phyloP scores from a whole-genome alignment of 2,888 invertebrate genomes.

The Enchytraeus crypticus region DNA sequence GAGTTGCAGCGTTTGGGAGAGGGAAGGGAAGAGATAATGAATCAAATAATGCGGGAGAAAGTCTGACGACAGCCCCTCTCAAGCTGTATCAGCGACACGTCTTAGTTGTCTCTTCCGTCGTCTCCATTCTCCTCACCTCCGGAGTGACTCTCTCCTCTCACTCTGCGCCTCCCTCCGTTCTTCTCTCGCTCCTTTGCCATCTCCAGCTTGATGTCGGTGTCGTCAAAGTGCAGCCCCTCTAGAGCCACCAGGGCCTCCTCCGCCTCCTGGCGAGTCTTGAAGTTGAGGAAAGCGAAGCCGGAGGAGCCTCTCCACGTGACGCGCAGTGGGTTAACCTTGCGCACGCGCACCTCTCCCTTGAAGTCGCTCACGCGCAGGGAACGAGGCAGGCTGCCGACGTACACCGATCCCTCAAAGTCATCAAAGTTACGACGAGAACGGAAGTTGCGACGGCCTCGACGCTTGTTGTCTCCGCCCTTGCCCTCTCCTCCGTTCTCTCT shows the following conservation, averaged over 20 bases:
- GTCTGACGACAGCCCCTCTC: no score
- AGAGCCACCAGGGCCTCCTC: slow-evolving; percentile 38
- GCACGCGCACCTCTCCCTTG: slow-evolving; percentile 40
- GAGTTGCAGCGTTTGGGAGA: no score
- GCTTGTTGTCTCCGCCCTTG: slow-evolving; percentile 16
- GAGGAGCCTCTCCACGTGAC: slow-evolving; percentile 42
- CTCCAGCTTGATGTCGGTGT: slow-evolving; percentile 37
- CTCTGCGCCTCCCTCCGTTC: no score
- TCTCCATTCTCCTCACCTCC: no score
- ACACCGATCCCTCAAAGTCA: slow-evolving; percentile 31
- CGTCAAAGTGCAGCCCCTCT: slow-evolving; percentile 36
- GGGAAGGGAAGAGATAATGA: no score
- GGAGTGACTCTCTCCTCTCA: no score
- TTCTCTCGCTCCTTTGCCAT: slow-evolving; percentile 15
- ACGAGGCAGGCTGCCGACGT: slow-evolving; percentile 41
- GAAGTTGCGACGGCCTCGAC: slow-evolving; percentile 24
- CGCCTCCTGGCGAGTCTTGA: slow-evolving; percentile 37
- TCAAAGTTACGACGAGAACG: slow-evolving; percentile 8
- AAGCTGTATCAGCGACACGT: no score
- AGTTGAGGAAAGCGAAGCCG: slow-evolving; percentile 43
- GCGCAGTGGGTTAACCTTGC: slow-evolving; percentile 39
- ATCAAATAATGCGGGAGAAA: no score
- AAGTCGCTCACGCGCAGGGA: slow-evolving; percentile 41
- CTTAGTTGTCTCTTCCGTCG: no score
- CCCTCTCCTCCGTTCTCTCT: slow-evolving; percentile 18